These are phyloP conservation scores for Chauna torquata DNA, from an alignment of 2,113 vertebrate genomes.

Conservation along the genomic window DNA sequence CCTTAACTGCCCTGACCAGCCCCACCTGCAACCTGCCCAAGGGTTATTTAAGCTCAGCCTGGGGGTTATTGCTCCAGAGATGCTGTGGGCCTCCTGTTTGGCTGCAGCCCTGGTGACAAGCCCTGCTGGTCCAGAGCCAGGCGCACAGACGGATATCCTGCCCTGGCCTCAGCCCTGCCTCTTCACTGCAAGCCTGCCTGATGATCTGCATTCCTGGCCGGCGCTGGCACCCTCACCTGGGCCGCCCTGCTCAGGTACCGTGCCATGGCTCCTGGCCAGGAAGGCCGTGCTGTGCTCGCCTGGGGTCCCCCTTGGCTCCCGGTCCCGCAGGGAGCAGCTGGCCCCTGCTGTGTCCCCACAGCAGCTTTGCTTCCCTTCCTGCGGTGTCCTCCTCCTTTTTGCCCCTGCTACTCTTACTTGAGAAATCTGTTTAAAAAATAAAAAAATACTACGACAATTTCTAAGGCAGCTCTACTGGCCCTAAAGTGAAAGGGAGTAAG, in stretches of 20 bases:
- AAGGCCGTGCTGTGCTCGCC: neutral
- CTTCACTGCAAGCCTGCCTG: neutral
- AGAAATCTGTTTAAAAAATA: neutral
- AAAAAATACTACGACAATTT: neutral
- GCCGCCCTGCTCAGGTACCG: neutral
- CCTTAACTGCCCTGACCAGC: neutral
- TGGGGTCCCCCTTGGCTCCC: neutral
- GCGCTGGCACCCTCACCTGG: neutral
- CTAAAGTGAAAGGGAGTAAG: neutral
- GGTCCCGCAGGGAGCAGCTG: neutral
- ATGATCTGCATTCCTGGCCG: neutral
- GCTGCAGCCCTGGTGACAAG: fast-evolving
- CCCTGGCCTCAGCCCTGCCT: neutral
- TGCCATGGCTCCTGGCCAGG: neutral
- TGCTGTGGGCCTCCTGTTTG: neutral
- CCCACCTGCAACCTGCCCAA: neutral
- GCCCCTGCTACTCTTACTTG: neutral
- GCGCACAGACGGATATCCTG: no score
- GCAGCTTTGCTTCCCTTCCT: neutral
- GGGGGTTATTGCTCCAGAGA: no score
- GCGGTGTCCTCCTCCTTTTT: fast-evolving
- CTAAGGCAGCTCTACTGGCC: neutral
- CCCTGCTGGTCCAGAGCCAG: neutral
- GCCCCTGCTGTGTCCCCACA: neutral
- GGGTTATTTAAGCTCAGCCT: neutral